phyloP scores from a whole-genome alignment of 1,140 invertebrate species.

The Charaxes varanes region DNA sequence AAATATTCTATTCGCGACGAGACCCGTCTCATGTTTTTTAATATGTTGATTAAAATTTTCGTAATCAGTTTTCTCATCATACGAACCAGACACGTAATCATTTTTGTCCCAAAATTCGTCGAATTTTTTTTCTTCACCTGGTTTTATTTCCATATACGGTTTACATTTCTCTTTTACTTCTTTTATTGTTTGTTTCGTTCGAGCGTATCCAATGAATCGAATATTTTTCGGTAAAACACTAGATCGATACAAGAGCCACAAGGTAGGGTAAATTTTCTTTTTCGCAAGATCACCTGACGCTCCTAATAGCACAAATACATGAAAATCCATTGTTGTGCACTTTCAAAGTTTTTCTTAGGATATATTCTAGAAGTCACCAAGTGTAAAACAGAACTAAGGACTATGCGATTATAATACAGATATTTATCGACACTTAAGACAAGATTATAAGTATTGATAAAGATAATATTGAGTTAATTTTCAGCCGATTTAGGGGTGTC shows the following conservation, averaged over 20 bases:
- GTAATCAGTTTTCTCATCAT: constrained; percentile 89
- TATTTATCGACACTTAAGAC: too few species aligned
- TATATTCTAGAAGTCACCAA: too few species aligned
- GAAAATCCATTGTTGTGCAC: too few species aligned
- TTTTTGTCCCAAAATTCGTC: constrained; percentile 93
- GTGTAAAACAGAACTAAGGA: too few species aligned
- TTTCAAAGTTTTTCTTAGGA: too few species aligned
- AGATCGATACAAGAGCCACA: constrained; percentile 96
- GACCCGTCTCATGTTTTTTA: constrained; percentile 75
- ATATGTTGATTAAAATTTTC: constrained; percentile 85
- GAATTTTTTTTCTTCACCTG: constrained; percentile 83
- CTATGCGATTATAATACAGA: too few species aligned
- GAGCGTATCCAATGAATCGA: constrained; percentile 94
- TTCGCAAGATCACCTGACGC: constrained; percentile 97
- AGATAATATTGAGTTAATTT: too few species aligned
- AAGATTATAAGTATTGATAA: too few species aligned
- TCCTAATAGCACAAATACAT: constrained; percentile 89
- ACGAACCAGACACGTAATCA: constrained; percentile 88
- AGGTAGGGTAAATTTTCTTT: constrained; percentile 99
- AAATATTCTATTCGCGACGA: constrained; percentile 90
- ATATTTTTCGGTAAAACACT: constrained; percentile 92
- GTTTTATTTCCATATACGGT: constrained; percentile 89
- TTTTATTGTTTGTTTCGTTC: constrained; percentile 84
- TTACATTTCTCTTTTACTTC: constrained; percentile 84
- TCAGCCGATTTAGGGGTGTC: too few species aligned